Conservation (phyloP, 2,888 invertebrate genomes). For the Caenorhabditis angaria region DNA sequence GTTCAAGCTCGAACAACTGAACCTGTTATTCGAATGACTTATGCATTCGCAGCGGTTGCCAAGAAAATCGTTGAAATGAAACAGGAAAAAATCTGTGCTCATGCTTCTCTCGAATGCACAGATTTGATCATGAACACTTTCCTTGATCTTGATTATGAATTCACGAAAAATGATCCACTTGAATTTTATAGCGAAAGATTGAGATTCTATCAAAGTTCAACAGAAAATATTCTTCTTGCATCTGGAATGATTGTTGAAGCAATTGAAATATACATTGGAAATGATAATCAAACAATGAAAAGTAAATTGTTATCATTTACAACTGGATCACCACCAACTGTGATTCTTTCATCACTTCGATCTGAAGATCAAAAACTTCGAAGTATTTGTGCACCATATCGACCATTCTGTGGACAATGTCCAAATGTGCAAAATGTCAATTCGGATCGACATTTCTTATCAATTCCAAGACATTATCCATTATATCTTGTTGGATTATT, state of each 20-base stretch:
- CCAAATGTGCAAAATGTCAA: constrained; percentile 54
- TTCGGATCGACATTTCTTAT: constrained; percentile 62
- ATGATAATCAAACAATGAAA: constrained; percentile 25
- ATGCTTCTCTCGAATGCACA: constrained; percentile 57
- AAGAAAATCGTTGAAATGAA: constrained; percentile 42
- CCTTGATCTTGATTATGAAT: constrained; percentile 53
- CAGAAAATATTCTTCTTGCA: constrained; percentile 48
- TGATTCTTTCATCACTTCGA: constrained; percentile 43
- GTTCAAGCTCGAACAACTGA: constrained; percentile 58
- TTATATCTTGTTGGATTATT: constrained; percentile 66
- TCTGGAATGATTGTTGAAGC: constrained; percentile 61
- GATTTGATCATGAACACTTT: constrained; percentile 54
- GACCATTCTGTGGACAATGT: constrained; percentile 68
- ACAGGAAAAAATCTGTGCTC: constrained; percentile 56
- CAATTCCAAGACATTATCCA: constrained; percentile 64
- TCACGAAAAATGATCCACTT: constrained; percentile 59
- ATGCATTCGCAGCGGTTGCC: constrained; percentile 66
- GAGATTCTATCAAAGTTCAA: constrained; percentile 43
- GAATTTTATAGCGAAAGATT: constrained; percentile 50
- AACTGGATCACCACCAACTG: constrained; percentile 49
- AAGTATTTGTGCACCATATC: constrained; percentile 65
- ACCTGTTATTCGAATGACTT: constrained; percentile 65
- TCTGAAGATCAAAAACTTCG: constrained; percentile 53
- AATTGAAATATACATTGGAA: constrained; percentile 42
- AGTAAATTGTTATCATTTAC: constrained; percentile 47